phyloP scores from a whole-genome alignment of 2,797 vertebrate genomes.

The Naso thynnoides region DNA sequence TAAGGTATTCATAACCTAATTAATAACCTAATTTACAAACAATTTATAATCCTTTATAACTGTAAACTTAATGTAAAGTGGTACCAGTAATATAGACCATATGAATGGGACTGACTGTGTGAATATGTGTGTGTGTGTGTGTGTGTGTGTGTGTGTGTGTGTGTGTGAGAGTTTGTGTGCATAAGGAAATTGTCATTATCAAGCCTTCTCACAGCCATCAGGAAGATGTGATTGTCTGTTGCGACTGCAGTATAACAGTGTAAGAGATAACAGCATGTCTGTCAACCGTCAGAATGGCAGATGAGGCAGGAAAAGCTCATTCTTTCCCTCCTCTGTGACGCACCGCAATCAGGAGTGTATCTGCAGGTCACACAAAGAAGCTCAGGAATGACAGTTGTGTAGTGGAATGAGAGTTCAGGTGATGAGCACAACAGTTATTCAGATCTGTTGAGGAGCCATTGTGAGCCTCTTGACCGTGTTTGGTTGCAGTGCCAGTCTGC shows the following conservation, averaged over 20 bases:
- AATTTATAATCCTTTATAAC: too few species aligned
- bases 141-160: constrained; percentile 4
- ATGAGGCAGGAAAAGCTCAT: constrained; percentile 80
- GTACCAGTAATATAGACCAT: constrained; percentile 46
- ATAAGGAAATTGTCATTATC: constrained; percentile 67
- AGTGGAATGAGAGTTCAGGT: constrained; percentile 60
- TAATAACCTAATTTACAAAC: too few species aligned
- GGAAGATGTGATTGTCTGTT: constrained; percentile 73
- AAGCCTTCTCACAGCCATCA: constrained; percentile 60
- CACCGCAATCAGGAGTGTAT: constrained; percentile 76
- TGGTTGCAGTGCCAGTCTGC: constrained; percentile 12
- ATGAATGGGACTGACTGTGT: constrained; percentile 40
- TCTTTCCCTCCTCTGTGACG: constrained; percentile 75
- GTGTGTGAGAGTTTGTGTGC: constrained; percentile 19
- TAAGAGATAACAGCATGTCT: constrained; percentile 81
- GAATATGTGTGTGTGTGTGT: constrained; percentile 10
- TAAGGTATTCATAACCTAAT: too few species aligned
- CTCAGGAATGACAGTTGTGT: constrained; percentile 72
- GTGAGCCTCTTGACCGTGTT: constrained; percentile 1
- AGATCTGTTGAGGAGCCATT: background rate
- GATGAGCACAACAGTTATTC: constrained; percentile 31
- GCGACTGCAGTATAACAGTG: constrained; percentile 72
- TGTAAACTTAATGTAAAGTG: too few species aligned
- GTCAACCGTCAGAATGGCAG: constrained; percentile 83
- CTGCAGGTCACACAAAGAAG: constrained; percentile 78